Evolutionary conservation across 2,888 invertebrate genomes (phyloP), one percentile per base, ranked within the genome.

Genomic region (Gastrophysa polygoni): DNA sequence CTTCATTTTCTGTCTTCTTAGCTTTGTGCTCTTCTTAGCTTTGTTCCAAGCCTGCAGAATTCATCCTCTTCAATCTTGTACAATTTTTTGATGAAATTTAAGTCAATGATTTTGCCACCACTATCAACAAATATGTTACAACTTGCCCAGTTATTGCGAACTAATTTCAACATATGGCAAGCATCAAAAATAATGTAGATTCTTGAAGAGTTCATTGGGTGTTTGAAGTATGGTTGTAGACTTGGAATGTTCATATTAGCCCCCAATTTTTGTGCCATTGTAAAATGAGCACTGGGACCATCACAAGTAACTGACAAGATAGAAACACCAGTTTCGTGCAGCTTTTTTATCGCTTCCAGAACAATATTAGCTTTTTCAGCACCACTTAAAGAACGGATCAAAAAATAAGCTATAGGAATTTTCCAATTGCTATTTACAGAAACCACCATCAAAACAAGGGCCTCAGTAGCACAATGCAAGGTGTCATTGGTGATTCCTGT

Each of bases 401-500:
- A 64, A 64, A 67, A 72, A 64, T 73, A 73, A 14, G 66, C 70
- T 29, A 74, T 59, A 11, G 72, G 72, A 20, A 74, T 49, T 57
- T 74, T 74, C 71, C 71, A 71, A 21, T 64, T 47, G 8, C 18
- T 47, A 57, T 69, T 65, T 11, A 63, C 47, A 29, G 66, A 56
- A 38, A 71, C 71, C 8, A 73, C 67, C 68, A 63, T 44, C 11
- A 57, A 58, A 4, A 58, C 62, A 20, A 73, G 44, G 61, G 72
- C 73, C 8, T 68, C 70, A n/a, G 60, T 57, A 43, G 70, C 66
- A 11, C 67, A 69, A 63, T 71, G 69, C 64, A 70, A 67, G n/a
- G 68, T 68, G 43, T 73, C 18, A 8, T 64, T 59, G 5, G 52
- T 56, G 8, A 74, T 43, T 32, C 28, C 59, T 17, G 64, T 51